Evolutionary conservation across 2,113 vertebrate species (phyloP).

Genomic region (Irena cyanogastra): DNA sequence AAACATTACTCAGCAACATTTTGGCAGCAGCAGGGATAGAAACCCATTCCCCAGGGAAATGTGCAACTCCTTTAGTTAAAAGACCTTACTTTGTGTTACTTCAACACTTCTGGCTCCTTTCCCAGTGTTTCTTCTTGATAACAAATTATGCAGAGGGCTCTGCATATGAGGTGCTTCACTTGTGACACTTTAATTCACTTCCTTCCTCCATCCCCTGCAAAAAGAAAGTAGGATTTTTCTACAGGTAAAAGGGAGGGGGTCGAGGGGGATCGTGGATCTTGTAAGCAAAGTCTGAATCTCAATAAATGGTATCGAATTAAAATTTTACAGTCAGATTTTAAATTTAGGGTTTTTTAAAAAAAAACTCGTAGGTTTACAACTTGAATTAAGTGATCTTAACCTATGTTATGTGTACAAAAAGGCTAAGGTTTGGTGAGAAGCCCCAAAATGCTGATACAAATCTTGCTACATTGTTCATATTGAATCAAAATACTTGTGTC

Average conservation of each 20-base stretch:
- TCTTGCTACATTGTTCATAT: background rate
- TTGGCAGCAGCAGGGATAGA: background rate
- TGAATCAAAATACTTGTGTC: background rate
- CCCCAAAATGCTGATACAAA: background rate
- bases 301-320: background rate
- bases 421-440: background rate
- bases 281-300: background rate
- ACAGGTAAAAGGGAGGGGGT: background rate
- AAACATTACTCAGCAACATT: background rate
- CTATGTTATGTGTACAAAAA: background rate
- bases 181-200: background rate
- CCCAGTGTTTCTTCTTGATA: background rate
- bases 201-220: background rate
- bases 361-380: background rate
- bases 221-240: background rate
- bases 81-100: background rate
- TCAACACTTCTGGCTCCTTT: background rate
- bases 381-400: background rate
- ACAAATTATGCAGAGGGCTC: background rate
- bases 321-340: background rate
- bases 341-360: too few relatives aligned
- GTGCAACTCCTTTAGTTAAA: background rate
- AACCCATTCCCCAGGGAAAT: background rate
- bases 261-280: background rate
- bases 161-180: background rate